Base-by-base conservation (phyloP, 2,888 invertebrate species). In the Cylloceria caligata region DNA sequence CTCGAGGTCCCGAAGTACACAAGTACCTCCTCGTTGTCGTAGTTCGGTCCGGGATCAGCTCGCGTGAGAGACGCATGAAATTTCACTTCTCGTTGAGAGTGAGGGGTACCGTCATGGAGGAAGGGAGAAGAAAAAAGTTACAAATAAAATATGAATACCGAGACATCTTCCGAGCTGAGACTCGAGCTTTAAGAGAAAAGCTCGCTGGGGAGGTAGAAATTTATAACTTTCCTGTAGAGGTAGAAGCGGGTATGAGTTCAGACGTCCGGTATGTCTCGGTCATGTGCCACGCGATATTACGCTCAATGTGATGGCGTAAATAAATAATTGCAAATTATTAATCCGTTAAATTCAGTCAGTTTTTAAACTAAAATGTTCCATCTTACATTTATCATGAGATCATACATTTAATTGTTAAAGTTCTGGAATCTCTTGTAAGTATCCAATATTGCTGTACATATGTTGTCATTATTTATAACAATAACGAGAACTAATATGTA, bases 41-140 rank as follows among this genome's bases (percentile, higher is more conserved):
- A 30, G 55, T n/a, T n/a, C n/a, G n/a, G n/a, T n/a, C n/a, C n/a
- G n/a, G 27, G 39, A 13, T 2, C 30, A n/a, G n/a, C 30, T 30
- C 42, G 24, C 19, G 78, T 83, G 83, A 84, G 84, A 85, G 81
- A 82, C 80, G 84, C 80, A 86, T 86, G 86, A 88, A 72, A 67
- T 79, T 79, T 47, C 47, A 55, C 34, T 36, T 55, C 42, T 36
- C 27, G 30, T 39, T 34, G 52, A 52, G 52, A 39, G 52, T 86
- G 87, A 85, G 85, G 87, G 87, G 86, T 72, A 75, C 62, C 68
- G 68, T 27, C 68, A 4, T 24, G 65, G 16, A 52, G 64, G 36
- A 45, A 45, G 7, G 19, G 30, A 30, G 30, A 30, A 3, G 5
- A 30, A 30, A 30, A 30, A 30, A 30, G 5, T 4, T 3, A 30